Evolutionary conservation across 2,888 invertebrate species (phyloP).

Genomic region (Agrochola lota): DNA sequence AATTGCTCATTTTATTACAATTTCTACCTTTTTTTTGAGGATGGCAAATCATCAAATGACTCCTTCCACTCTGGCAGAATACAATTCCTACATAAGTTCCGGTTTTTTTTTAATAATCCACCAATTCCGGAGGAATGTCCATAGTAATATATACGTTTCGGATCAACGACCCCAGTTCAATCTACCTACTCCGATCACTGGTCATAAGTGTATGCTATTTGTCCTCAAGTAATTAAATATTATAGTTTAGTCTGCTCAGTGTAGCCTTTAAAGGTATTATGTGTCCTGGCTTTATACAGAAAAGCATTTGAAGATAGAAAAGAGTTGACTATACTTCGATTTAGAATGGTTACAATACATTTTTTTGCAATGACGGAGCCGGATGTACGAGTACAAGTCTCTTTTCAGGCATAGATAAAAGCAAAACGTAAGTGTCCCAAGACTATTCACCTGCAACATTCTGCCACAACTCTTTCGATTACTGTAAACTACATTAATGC

Average conservation of each 20-base stretch:
- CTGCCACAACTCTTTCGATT: not conserved
- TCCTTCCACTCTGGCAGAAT: too few species aligned
- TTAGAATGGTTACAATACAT: not conserved
- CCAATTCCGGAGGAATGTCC: too few species aligned
- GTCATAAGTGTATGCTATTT: too few species aligned
- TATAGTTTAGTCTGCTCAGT: not conserved
- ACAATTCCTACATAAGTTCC: too few species aligned
- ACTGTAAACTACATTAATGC: not conserved
- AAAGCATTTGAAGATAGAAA: not conserved
- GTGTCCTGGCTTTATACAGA: not conserved
- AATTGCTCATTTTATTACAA: too few species aligned
- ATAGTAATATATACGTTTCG: too few species aligned
- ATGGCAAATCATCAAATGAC: too few species aligned
- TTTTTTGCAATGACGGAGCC: not conserved
- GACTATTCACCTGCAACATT: not conserved
- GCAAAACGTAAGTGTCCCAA: not conserved
- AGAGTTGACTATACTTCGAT: not conserved
- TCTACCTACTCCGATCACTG: too few species aligned
- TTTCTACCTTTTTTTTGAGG: too few species aligned
- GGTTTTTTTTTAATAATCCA: too few species aligned
- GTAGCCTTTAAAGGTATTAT: not conserved
- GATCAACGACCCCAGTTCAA: too few species aligned
- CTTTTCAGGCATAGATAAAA: not conserved
- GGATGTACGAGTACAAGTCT: not conserved
- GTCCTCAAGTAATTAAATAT: too few species aligned